A percentile compares a stretch with the other conserved stretches of the same genome.
These are phyloP conservation scores for Nerophis ophidion DNA, from an alignment of 2,113 vertebrate species.

Conservation along the genomic window DNA sequence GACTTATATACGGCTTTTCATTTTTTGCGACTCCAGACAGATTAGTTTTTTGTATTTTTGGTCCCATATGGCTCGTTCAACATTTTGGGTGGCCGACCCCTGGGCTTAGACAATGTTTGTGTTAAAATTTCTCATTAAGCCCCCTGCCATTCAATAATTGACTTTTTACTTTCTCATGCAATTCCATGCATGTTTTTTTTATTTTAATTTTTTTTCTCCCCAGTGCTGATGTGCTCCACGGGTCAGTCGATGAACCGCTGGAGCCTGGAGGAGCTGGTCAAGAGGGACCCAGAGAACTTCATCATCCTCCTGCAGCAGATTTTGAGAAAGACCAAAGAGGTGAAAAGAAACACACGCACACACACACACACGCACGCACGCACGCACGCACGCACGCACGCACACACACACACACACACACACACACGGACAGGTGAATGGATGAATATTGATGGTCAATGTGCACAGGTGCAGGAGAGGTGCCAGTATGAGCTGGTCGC, in stretches of 20 bases:
- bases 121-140: neutral
- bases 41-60: too few species aligned
- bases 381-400: neutral
- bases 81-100: too few species aligned
- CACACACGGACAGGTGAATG: neutral
- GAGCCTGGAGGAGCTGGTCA: conserved; percentile 93
- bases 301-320: conserved; percentile 93
- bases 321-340: conserved; percentile 84
- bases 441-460: neutral
- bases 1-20: too few species aligned
- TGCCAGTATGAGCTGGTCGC: conserved; percentile 86
- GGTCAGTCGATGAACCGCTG: conserved; percentile 95
- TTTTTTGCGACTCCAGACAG: too few species aligned
- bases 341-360: conserved; percentile 45
- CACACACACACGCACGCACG: neutral
- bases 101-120: too few species aligned
- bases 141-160: too few species aligned
- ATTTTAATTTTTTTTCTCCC: conserved; percentile 8
- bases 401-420: neutral
- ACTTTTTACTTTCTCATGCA: too few species aligned
- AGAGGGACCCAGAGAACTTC: conserved; percentile 85
- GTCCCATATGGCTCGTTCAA: too few species aligned
- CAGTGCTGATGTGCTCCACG: conserved; percentile 61
- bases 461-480: conserved; percentile 81
- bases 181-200: neutral